Evolutionary conservation across 2,797 vertebrate species (phyloP), one percentile per base, ranked within the genome.

Genomic region (Sternotherus odoratus): DNA sequence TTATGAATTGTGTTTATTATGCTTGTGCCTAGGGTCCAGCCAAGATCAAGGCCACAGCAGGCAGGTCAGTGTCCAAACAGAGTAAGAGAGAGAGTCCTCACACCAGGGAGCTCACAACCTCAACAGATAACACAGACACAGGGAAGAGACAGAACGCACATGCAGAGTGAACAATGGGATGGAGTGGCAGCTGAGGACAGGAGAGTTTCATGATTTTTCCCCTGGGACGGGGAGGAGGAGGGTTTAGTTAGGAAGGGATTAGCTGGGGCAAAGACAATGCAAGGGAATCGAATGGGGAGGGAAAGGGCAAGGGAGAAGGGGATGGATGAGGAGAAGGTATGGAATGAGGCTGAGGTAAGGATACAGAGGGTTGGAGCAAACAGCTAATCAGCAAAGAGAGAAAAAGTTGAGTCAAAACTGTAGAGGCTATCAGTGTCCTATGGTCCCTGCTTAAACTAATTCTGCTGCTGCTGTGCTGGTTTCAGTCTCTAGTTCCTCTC

Each of bases 131-230:
- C 24, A 9, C 48, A 77, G 43, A 16, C 0, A 21, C 11, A 15
- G 85, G 2, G 17, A 88, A 30, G 10, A 30, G 86, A 88, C 3
- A 5, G 23, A 85, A 12, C 49, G 51, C 0, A 0, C 0, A 6
- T 69, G n/a, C n/a, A 1, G 54, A 28, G 26, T 48, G 26, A 75
- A 75, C 26, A 48, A 17, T 5, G 26, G 30, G 72, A 46, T 48
- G 12, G 13, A 4, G 12, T 66, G 36, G n/a, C 66, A 69, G 66
- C 66, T 23, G 24, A 69, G 24, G 26, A 43, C 15, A 48, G 28
- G 26, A 46, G 19, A 48, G 26, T 48, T 75, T 48, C 72, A 8
- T 28, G 26, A 48, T 48, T 75, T 46, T 75, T 48, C 43, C 26
- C 6, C 1, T 7, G 12, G 11, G 79, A 7, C 8, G 60, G 24